Conservation (phyloP, 1,140 invertebrate species). For the Hylaeus volcanicus region DNA sequence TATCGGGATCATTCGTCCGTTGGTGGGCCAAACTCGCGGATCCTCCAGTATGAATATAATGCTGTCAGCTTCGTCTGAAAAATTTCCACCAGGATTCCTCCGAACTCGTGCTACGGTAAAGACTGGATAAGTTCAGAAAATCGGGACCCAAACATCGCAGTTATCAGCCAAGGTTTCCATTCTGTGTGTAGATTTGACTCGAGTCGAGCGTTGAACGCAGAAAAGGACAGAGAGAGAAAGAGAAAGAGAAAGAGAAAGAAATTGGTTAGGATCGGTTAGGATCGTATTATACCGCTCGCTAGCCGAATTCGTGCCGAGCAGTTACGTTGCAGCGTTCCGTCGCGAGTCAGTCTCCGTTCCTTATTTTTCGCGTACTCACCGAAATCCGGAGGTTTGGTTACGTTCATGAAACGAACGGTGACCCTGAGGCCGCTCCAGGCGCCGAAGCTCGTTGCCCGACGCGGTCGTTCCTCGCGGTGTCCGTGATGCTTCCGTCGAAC, state of each 20-base stretch:
- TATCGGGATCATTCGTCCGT: conserved; percentile 34
- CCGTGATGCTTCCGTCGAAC: background rate
- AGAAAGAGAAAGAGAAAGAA: too few relatives aligned
- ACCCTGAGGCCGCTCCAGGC: conserved; percentile 44
- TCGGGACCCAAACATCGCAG: too few relatives aligned
- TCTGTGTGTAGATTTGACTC: too few relatives aligned
- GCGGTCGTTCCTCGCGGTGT: conserved; percentile 20
- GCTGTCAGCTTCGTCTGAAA: conserved; percentile 21
- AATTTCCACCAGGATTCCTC: background rate
- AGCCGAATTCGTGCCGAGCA: too few relatives aligned
- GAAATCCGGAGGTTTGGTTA: conserved; percentile 45
- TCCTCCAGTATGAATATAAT: conserved; percentile 36
- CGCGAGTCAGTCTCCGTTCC: too few relatives aligned
- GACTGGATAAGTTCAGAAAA: too few relatives aligned
- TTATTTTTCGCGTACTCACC: conserved; percentile 4
- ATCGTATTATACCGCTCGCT: too few relatives aligned
- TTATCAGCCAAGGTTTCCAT: too few relatives aligned
- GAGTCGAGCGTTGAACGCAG: too few relatives aligned
- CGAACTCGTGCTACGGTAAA: too few relatives aligned
- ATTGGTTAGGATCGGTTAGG: too few relatives aligned
- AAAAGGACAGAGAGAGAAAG: too few relatives aligned
- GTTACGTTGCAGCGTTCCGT: background rate
- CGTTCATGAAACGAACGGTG: conserved; percentile 36
- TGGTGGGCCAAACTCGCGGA: conserved; percentile 48
- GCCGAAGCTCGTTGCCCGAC: conserved; percentile 29